Evolutionary conservation across 2,888 invertebrate species (phyloP).

Genomic region (Trilocha varians): DNA sequence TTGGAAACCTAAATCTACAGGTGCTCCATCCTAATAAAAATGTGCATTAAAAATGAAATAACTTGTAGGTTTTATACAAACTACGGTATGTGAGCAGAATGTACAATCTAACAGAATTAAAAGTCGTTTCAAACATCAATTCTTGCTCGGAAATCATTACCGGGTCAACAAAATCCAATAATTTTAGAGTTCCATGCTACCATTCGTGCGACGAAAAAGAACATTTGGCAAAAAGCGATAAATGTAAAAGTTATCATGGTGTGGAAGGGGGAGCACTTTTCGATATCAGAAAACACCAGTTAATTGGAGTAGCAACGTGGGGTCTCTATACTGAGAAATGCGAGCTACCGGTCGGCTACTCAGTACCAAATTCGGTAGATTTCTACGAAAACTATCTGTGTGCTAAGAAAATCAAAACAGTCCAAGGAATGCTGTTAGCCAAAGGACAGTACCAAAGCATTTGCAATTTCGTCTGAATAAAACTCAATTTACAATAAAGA

Average conservation of each 20-base stretch:
- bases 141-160: slow-evolving; percentile 31
- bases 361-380: slow-evolving; percentile 33
- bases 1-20: too few species aligned
- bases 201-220: slow-evolving; percentile 30
- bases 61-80: slow-evolving; percentile 21
- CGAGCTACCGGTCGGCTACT: slow-evolving; percentile 43
- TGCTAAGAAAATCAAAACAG: slow-evolving; percentile 30
- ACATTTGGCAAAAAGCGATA: slow-evolving; percentile 7
- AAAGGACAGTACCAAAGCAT: slow-evolving; percentile 32
- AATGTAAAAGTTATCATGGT: slow-evolving; percentile 32
- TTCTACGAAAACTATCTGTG: slow-evolving; percentile 37
- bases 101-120: slow-evolving; percentile 26
- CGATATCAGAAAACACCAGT: slow-evolving; percentile 18
- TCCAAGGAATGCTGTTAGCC: slow-evolving; percentile 7
- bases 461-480: slow-evolving; percentile 18
- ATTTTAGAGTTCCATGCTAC: slow-evolving; percentile 42
- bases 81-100: slow-evolving; percentile 12
- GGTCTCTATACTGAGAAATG: slow-evolving; percentile 16
- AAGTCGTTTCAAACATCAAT: slow-evolving; percentile 24
- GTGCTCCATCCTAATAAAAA: too few species aligned
- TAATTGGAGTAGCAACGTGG: slow-evolving; percentile 50
- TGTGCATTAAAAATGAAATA: background rate
- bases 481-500: slow-evolving; percentile 9
- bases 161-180: slow-evolving; percentile 11
- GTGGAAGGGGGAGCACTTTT: slow-evolving; percentile 40